Conservation (phyloP, 2,113 vertebrate genomes). For the Equus przewalskii region DNA sequence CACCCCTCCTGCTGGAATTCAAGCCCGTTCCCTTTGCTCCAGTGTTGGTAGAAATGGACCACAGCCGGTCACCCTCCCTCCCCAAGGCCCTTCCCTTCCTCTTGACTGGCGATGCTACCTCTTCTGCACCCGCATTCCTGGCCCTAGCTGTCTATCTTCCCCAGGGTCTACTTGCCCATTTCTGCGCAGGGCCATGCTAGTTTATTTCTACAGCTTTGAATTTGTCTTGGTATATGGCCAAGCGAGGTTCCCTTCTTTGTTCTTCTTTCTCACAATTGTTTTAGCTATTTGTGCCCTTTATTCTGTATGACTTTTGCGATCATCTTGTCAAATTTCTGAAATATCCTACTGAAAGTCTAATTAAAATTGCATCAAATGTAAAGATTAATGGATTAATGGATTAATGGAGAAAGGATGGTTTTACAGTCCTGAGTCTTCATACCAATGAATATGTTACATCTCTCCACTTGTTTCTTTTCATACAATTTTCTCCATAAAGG, state of each 20-base stretch:
- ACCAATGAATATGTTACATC: background rate
- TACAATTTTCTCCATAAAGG: background rate
- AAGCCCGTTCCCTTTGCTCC: background rate
- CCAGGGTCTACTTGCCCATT: accelerated
- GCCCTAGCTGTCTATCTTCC: background rate
- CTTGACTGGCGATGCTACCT: accelerated
- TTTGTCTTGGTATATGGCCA: background rate
- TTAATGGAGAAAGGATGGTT: background rate
- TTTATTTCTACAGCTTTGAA: background rate
- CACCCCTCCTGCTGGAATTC: background rate
- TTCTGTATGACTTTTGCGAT: background rate
- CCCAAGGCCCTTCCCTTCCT: accelerated
- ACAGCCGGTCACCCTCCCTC: accelerated
- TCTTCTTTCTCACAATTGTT: conserved; percentile 7
- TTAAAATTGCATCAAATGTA: background rate
- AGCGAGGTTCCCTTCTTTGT: background rate
- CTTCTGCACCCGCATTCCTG: accelerated
- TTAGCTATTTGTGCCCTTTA: background rate
- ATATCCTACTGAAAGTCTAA: background rate
- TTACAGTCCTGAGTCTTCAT: background rate
- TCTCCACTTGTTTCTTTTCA: background rate
- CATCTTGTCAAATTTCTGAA: conserved; percentile 36
- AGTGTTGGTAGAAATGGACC: background rate
- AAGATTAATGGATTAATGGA: background rate
- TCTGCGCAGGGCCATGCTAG: accelerated